Conservation (phyloP, 2,113 vertebrate species). For the Anarhynchus alexandrinus region DNA sequence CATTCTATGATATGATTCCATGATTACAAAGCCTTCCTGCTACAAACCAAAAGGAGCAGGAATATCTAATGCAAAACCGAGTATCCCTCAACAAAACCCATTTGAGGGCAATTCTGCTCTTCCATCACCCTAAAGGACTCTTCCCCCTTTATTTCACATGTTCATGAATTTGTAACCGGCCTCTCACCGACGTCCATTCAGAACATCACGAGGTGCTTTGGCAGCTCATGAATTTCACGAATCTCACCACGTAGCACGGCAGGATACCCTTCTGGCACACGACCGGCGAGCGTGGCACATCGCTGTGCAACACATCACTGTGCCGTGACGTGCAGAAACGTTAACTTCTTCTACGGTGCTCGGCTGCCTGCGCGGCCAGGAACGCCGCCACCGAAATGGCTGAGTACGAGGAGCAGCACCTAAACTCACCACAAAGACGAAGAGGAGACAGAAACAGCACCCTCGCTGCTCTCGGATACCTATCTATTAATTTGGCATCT, state of each 20-base stretch:
- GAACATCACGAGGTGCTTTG: rapidly evolving
- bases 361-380: background rate
- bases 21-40: background rate
- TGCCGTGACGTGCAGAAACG: rapidly evolving
- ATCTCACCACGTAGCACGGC: rapidly evolving
- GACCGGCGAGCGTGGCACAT: background rate
- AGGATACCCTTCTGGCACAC: background rate
- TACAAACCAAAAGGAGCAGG: background rate
- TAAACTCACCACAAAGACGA: background rate
- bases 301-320: background rate
- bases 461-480: background rate
- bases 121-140: background rate
- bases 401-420: background rate
- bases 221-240: background rate
- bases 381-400: background rate
- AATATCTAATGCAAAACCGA: background rate
- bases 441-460: background rate
- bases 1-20: too few species aligned
- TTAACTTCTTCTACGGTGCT: background rate
- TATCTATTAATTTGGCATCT: background rate
- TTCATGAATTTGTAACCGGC: background rate
- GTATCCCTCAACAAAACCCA: background rate
- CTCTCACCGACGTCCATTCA: rapidly evolving
- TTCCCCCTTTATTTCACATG: background rate
- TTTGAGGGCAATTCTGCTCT: background rate